These are phyloP conservation scores for Tachysurus fulvidraco DNA, from an alignment of 2,113 vertebrate species.

Conservation along the genomic window DNA sequence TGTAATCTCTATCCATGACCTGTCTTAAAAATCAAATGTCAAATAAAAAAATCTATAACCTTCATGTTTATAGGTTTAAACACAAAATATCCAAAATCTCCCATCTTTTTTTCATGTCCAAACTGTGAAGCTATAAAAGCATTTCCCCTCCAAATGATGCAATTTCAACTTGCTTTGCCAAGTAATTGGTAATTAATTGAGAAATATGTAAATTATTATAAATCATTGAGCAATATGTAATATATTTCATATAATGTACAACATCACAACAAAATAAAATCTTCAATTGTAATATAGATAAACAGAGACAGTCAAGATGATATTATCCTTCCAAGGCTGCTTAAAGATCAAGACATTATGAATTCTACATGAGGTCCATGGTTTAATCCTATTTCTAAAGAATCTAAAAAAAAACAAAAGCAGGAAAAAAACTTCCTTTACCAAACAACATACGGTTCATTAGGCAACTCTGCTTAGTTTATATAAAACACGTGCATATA, in stretches of 20 bases:
- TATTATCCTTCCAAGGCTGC: neutral
- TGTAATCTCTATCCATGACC: neutral
- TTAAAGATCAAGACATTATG: neutral
- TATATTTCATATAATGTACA: neutral
- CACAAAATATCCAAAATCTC: neutral
- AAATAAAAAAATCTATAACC: neutral
- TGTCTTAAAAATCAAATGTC: neutral
- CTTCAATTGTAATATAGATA: neutral
- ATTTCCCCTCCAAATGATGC: neutral
- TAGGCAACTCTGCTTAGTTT: constrained; percentile 2
- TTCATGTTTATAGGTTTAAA: neutral
- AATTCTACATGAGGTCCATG: neutral
- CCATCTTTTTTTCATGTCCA: neutral
- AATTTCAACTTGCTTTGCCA: neutral
- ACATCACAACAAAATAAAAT: neutral
- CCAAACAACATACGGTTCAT: neutral
- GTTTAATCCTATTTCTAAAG: neutral
- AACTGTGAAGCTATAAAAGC: neutral
- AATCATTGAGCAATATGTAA: neutral
- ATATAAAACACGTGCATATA: neutral
- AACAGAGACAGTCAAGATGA: neutral
- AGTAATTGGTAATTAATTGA: neutral
- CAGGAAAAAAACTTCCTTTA: neutral
- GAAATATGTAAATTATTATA: neutral
- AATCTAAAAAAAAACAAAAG: neutral